phyloP scores from a whole-genome alignment of 92 coral and sea anemone species.

The Epizoanthus fatuus region DNA sequence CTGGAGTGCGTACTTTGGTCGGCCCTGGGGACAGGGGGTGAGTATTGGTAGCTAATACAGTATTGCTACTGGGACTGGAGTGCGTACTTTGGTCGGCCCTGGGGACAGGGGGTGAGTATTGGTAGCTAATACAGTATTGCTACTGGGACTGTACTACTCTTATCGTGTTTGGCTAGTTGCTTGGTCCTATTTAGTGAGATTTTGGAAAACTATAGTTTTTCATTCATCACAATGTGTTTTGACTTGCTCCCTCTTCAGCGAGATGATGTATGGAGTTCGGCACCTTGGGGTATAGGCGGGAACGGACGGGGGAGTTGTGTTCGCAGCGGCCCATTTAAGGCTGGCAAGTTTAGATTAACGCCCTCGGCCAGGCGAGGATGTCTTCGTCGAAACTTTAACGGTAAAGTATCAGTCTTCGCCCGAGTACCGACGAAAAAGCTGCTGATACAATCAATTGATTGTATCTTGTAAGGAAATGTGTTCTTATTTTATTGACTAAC shows the following conservation, averaged over 20 bases:
- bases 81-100: conserved; percentile 72
- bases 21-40: background rate
- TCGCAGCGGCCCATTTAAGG: conserved; percentile 71
- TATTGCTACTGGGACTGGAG: conserved; percentile 91
- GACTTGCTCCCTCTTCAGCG: conserved; percentile 47
- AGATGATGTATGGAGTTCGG: conserved; percentile 74
- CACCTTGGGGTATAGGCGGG: conserved; percentile 90
- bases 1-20: background rate
- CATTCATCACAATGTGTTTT: background rate
- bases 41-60: background rate
- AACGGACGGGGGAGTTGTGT: conserved; percentile 78
- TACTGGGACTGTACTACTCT: conserved; percentile 69
- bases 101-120: conserved; percentile 50
- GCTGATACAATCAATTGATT: background rate
- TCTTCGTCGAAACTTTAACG: conserved; percentile 82
- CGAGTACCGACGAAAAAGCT: background rate
- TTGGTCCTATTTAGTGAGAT: no score
- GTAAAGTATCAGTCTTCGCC: conserved; percentile 25
- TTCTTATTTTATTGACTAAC: no score
- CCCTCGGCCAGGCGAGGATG: conserved; percentile 65
- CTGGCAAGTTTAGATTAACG: conserved; percentile 47
- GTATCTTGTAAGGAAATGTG: background rate
- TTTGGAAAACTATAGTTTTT: no score
- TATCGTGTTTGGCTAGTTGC: no score
- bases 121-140: conserved; percentile 5